Percentiles rank a stretch among this genome's conserved stretches.
phyloP scores from a whole-genome alignment of 2,888 invertebrate species.

The Leptogaster cylindrica region DNA sequence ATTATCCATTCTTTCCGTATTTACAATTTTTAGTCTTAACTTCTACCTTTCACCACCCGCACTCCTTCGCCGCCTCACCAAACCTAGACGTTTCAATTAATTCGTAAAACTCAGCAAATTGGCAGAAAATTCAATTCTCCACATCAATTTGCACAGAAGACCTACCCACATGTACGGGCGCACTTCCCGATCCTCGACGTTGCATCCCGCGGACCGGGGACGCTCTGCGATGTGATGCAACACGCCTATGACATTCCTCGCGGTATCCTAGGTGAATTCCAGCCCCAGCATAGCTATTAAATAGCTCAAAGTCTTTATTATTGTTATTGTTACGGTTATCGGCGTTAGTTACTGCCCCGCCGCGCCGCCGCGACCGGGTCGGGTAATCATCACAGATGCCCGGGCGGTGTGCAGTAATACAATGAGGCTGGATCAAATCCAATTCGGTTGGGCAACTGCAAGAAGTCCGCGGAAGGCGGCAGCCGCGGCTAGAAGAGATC shows the following conservation, averaged over 20 bases:
- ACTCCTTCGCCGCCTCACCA: too few relatives aligned
- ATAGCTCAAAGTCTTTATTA: constrained; percentile 39
- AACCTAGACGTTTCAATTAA: constrained; percentile 17
- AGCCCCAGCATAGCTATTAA: constrained; percentile 31
- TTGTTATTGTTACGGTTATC: constrained; percentile 40
- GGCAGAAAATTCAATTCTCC: constrained; percentile 19
- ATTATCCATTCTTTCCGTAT: too few relatives aligned
- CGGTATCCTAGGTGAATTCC: constrained; percentile 31
- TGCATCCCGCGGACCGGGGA: neutral
- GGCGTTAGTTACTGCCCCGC: constrained; percentile 28
- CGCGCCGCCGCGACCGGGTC: neutral
- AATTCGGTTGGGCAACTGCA: constrained; percentile 22
- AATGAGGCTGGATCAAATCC: constrained; percentile 7
- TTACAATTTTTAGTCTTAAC: too few relatives aligned
- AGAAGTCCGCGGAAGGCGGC: neutral
- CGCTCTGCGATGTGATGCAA: constrained; percentile 21
- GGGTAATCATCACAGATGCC: neutral
- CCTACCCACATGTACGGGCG: constrained; percentile 31
- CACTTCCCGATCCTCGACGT: constrained; percentile 6
- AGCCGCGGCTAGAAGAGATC: neutral
- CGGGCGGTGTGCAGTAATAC: constrained; percentile 13
- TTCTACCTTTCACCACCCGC: too few relatives aligned
- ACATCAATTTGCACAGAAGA: constrained; percentile 29
- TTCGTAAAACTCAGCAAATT: constrained; percentile 26
- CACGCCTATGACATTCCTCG: constrained; percentile 24